phyloP scores from a whole-genome alignment of 2,113 vertebrate genomes.

The Tetrax tetrax region DNA sequence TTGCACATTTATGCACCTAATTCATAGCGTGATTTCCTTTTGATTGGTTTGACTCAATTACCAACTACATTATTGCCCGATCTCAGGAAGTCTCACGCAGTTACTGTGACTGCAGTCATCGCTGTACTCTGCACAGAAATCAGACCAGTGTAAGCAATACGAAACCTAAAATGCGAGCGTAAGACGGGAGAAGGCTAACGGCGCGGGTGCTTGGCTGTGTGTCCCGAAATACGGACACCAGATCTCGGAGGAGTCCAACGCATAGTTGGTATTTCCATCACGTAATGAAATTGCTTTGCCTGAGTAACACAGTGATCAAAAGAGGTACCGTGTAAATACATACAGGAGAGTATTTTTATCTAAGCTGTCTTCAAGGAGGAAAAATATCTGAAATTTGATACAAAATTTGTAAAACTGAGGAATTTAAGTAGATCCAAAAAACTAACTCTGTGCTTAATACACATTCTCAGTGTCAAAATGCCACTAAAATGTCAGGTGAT shows the following conservation, averaged over 20 bases:
- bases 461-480: not conserved
- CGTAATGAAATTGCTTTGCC: too few species aligned
- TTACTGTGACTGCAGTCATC: not conserved
- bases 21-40: not conserved
- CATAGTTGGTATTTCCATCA: too few species aligned
- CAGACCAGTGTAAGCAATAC: not conserved
- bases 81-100: constrained; percentile 20
- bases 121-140: not conserved
- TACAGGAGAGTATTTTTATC: not conserved
- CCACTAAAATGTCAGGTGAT: not conserved
- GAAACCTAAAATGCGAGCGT: not conserved
- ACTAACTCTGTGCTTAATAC: not conserved
- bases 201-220: too few species aligned
- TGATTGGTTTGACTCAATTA: not conserved
- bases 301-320: not conserved
- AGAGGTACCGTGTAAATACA: not conserved
- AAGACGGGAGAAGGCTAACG: too few species aligned
- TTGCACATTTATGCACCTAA: not conserved
- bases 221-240: too few species aligned
- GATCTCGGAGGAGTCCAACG: too few species aligned
- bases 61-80: not conserved
- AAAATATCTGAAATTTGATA: not conserved
- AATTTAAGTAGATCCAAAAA: not conserved
- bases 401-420: not conserved
- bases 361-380: not conserved